Evolutionary conservation across 1,140 invertebrate genomes (phyloP), one percentile per base, ranked within the genome.

Genomic region (Caenorhabditis briggsae): DNA sequence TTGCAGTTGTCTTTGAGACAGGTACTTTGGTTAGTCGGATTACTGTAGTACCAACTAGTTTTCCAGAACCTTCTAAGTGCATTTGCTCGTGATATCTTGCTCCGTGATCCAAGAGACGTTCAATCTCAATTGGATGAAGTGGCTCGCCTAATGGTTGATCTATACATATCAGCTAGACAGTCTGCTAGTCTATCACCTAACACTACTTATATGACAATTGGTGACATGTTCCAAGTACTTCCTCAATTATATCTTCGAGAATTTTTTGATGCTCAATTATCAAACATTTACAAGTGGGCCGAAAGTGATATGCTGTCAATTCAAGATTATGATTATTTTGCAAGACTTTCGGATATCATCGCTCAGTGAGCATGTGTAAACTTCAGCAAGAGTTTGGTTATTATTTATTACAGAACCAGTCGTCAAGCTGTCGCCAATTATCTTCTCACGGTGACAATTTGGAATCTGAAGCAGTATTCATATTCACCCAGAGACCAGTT

Each of bases 281-380:
- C 87, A 8, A 64, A 55, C 18, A 48, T 83, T n/a, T 86, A 86
- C 50, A 58, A 83, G 61, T 88, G 87, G 87, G 70, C 74, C 43
- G 55, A 82, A 48, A 18, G 14, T 43, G 87, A 88, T 53, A 53
- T 86, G 7, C n/a, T 88, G 6, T 50, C 85, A 0, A 53, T 85
- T 78, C 82, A 88, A 64, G 82, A 88, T 56, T 55, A 88, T 56
- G 84, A 82, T 65, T 88, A 88, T 55, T 58, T 88, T 33, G 55
- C 23, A n/a, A 64, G 82, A 46, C 61, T 87, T 23, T 78, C 70
- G 7, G 70, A 78, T 78, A 78, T 78, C 23, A 78, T 78, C 20
- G 70, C 70, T 25, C 43, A 50, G 70, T 78, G 41, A 20, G 70
- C 2, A 14, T 18, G 5, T 5, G 2, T 46, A 20, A 58, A 82